phyloP scores from a whole-genome alignment of 2,888 invertebrate species.

The Harpalus rufipes region DNA sequence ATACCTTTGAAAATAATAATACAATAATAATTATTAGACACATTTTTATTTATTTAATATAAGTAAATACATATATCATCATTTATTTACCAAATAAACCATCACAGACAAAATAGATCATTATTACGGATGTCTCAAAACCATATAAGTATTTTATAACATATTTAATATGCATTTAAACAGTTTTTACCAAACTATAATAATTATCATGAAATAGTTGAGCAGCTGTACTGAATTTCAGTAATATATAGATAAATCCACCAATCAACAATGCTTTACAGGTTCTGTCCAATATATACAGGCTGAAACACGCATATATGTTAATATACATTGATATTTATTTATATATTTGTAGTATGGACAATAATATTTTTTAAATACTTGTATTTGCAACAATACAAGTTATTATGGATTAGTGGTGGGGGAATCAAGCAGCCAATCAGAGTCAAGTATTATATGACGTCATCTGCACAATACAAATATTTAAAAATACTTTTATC shows the following conservation, averaged over 20 bases:
- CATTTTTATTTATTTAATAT: too few species aligned
- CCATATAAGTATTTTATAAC: neutral
- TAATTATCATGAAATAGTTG: constrained; percentile 47
- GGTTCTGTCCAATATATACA: constrained; percentile 40
- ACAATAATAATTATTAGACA: too few species aligned
- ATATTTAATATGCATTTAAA: neutral
- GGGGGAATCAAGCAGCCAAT: too few species aligned
- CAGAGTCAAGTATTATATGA: too few species aligned
- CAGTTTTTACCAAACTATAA: constrained; percentile 22
- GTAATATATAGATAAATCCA: constrained; percentile 32
- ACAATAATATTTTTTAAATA: too few species aligned
- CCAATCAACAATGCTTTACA: neutral
- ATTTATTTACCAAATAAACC: neutral
- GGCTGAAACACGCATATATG: constrained; percentile 24
- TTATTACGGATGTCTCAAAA: neutral
- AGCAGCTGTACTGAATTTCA: constrained; percentile 36
- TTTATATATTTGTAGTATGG: too few species aligned
- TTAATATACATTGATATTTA: too few species aligned
- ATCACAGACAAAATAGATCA: constrained; percentile 24
- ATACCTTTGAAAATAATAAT: too few species aligned
- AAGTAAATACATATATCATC: too few species aligned
- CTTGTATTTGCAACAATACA: too few species aligned
- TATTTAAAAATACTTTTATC: neutral
- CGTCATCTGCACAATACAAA: too few species aligned
- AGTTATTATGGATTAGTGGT: too few species aligned